Evolutionary conservation across 2,113 vertebrate species (phyloP).

Genomic region (Peromyscus californicus): DNA sequence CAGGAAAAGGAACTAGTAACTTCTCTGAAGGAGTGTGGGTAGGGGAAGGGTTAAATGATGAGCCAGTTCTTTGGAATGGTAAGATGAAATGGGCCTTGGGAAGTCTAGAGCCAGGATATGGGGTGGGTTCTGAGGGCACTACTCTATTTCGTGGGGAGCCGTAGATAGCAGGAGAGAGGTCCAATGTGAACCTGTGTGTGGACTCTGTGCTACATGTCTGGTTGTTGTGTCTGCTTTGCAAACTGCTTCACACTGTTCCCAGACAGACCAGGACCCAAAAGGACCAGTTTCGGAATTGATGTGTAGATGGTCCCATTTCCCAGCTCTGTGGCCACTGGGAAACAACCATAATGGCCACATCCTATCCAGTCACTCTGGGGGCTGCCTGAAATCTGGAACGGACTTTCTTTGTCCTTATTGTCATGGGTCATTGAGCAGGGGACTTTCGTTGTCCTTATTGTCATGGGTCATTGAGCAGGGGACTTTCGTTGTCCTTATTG

Average conservation of each 20-base stretch:
- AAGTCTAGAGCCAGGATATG: fast-evolving
- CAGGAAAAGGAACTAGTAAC: slow-evolving; percentile 77
- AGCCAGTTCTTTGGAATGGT: background rate
- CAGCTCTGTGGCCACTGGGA: background rate
- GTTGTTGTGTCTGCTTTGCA: background rate
- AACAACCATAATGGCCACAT: background rate
- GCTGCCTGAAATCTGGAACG: background rate
- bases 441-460: background rate
- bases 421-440: background rate
- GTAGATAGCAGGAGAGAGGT: background rate
- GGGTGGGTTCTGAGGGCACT: background rate
- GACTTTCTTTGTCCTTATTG: background rate
- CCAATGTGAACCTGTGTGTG: fast-evolving
- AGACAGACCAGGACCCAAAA: background rate
- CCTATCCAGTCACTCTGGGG: background rate
- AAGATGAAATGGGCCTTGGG: background rate
- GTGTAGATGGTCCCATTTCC: background rate
- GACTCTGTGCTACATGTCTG: fast-evolving
- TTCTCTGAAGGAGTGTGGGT: background rate
- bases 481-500: background rate
- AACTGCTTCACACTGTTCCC: background rate
- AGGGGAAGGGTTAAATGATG: slow-evolving; percentile 60
- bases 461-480: too few relatives aligned
- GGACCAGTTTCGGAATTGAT: background rate
- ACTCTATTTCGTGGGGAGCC: fast-evolving